phyloP scores from a whole-genome alignment of 2,797 vertebrate species.

The Semaprochilodus insignis region DNA sequence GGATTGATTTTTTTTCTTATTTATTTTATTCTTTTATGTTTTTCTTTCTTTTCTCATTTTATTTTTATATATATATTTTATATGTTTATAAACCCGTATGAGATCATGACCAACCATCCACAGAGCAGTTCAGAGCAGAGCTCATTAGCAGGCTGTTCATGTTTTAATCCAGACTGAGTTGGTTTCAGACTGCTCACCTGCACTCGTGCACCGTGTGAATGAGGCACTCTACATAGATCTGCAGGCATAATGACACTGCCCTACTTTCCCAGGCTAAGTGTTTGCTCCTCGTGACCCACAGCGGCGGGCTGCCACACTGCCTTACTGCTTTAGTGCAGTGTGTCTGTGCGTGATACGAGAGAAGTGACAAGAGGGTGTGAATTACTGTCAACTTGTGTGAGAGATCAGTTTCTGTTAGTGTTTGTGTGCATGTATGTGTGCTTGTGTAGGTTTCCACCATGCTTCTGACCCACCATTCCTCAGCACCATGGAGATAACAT shows the following conservation, averaged over 20 bases:
- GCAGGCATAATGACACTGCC: background rate
- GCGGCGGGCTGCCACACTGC: background rate
- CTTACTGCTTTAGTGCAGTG: background rate
- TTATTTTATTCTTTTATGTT: too few species aligned
- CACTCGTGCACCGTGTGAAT: background rate
- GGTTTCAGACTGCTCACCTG: background rate
- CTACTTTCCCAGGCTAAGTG: background rate
- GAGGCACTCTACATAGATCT: background rate
- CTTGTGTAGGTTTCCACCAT: background rate
- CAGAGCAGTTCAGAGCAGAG: background rate
- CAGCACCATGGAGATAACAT: conserved; percentile 28
- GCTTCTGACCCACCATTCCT: conserved; percentile 12
- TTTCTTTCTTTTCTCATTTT: too few species aligned
- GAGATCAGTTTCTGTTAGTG: background rate
- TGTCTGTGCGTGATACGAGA: background rate
- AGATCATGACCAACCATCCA: background rate
- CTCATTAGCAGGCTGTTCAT: background rate
- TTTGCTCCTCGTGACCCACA: background rate
- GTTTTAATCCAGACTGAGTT: background rate
- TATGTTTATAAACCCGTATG: too few species aligned
- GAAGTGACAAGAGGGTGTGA: background rate
- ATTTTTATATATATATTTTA: too few species aligned
- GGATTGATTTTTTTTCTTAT: too few species aligned
- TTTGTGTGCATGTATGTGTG: background rate
- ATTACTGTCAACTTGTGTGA: background rate